Evolutionary conservation across 2,797 vertebrate genomes (phyloP).

Genomic region (Coregonus sp.): DNA sequence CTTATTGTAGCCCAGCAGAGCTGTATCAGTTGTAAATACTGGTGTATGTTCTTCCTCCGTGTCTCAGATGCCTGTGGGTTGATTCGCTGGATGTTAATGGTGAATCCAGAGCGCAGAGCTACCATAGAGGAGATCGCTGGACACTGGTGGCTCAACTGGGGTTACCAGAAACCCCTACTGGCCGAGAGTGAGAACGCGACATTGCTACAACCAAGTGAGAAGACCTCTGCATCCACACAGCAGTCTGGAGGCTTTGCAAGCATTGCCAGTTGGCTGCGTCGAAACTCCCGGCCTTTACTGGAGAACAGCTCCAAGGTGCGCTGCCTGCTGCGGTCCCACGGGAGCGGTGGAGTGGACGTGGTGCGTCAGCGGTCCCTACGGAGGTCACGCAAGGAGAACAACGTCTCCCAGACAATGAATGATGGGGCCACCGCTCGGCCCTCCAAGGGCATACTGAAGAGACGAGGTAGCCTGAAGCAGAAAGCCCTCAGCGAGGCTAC

Average conservation of each 20-base stretch:
- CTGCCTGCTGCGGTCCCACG: constrained; percentile 86
- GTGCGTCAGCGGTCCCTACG: constrained; percentile 91
- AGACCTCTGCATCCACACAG: constrained; percentile 24
- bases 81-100: constrained; percentile 98
- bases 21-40: not conserved
- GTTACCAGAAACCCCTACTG: constrained; percentile 78
- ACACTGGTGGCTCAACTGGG: constrained; percentile 99
- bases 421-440: constrained; percentile 75
- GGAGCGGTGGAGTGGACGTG: constrained; percentile 61
- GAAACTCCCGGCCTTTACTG: constrained; percentile 88
- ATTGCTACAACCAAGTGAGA: constrained; percentile 35
- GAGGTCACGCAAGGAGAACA: constrained; percentile 92
- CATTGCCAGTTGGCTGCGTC: constrained; percentile 87
- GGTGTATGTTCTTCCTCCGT: not conserved
- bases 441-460: constrained; percentile 91
- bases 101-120: constrained; percentile 92
- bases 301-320: constrained; percentile 92
- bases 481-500: constrained; percentile 65
- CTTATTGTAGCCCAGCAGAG: constrained; percentile 3
- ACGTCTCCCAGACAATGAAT: constrained; percentile 80
- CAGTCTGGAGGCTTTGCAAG: constrained; percentile 75
- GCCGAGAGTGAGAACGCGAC: constrained; percentile 73
- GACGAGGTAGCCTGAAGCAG: constrained; percentile 80
- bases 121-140: constrained; percentile 90
- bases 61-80: constrained; percentile 92